These are phyloP conservation scores for Miichthys miiuy DNA, from an alignment of 2,797 vertebrate species.

Conservation along the genomic window DNA sequence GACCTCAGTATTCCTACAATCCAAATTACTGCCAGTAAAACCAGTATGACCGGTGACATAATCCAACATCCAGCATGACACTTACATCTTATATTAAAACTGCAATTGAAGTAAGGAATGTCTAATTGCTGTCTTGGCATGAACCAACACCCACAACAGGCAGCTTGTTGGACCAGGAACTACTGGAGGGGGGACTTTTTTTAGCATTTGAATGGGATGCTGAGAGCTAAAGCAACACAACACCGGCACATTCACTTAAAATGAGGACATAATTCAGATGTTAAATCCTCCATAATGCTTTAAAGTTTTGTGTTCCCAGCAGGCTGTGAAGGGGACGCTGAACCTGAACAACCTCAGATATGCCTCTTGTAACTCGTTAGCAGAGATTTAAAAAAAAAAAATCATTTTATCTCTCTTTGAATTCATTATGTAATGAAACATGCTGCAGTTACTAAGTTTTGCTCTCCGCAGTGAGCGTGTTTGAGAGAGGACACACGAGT, in stretches of 20 bases:
- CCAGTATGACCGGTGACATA: conserved; percentile 9
- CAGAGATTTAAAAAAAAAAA: background rate
- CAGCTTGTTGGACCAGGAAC: conserved; percentile 15
- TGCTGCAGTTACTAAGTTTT: background rate
- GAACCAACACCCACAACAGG: conserved; percentile 24
- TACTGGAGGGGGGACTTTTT: too few species aligned
- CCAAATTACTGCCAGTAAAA: background rate
- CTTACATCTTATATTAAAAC: background rate
- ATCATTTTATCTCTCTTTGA: too few species aligned
- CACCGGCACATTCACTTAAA: background rate
- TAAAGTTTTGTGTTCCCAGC: background rate
- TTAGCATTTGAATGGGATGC: conserved; percentile 18
- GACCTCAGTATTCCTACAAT: background rate
- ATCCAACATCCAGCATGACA: background rate
- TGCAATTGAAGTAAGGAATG: background rate
- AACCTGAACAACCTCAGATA: background rate
- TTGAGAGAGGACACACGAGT: too few species aligned
- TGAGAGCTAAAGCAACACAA: background rate
- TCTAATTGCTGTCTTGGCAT: background rate
- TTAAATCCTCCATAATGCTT: background rate
- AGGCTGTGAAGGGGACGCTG: too few species aligned
- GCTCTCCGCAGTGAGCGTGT: background rate
- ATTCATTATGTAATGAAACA: background rate
- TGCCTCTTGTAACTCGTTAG: background rate
- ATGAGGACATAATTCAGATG: background rate